phyloP scores from a whole-genome alignment of 2,113 vertebrate genomes.

The Nestor notabilis region DNA sequence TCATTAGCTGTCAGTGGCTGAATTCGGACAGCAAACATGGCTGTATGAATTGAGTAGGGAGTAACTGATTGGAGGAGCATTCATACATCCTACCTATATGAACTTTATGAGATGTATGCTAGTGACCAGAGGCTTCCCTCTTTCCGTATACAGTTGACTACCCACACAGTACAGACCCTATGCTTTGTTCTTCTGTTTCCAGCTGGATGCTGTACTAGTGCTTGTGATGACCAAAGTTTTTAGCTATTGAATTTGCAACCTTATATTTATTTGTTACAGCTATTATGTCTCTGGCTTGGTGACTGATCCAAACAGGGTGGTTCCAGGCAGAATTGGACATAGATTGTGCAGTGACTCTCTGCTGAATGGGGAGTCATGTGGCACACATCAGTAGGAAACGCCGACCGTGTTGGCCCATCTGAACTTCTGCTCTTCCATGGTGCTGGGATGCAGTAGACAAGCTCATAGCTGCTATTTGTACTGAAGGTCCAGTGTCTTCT shows the following conservation, averaged over 20 bases:
- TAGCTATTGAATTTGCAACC: not conserved
- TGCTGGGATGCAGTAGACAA: not conserved
- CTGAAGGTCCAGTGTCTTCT: not conserved
- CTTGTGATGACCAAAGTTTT: not conserved
- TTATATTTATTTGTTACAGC: not conserved
- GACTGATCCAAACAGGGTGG: not conserved
- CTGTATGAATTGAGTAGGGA: not conserved
- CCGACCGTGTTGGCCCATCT: rapidly evolving
- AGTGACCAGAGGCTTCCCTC: not conserved
- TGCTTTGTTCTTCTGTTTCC: not conserved
- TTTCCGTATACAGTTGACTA: not conserved
- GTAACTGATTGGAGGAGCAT: not conserved
- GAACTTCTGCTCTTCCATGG: not conserved
- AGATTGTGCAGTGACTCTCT: not conserved
- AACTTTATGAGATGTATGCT: not conserved
- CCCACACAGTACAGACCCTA: not conserved
- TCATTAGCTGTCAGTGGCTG: not conserved
- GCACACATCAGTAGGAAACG: not conserved
- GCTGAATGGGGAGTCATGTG: not conserved
- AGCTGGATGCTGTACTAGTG: not conserved
- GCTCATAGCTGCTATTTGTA: not conserved
- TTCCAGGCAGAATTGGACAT: not conserved
- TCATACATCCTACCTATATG: not conserved
- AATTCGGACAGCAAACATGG: not conserved
- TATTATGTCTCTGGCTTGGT: not conserved